Evolutionary conservation across 2,113 vertebrate species (phyloP).

Genomic region (Gasterosteus aculeatus): DNA sequence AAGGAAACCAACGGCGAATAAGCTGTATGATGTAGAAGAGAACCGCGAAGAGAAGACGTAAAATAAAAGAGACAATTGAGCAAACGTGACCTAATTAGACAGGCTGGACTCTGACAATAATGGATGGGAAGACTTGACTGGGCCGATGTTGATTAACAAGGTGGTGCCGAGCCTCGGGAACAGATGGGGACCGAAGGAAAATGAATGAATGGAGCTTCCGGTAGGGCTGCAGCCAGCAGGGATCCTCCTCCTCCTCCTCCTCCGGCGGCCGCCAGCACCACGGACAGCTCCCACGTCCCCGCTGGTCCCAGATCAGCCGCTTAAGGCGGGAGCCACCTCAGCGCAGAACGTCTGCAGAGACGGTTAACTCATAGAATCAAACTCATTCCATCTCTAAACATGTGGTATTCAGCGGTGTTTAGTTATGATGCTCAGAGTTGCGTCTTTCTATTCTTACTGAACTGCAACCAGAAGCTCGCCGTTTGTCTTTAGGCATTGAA

Average conservation of each 20-base stretch:
- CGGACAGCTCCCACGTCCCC: constrained; percentile 11
- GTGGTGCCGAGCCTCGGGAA: constrained; percentile 5
- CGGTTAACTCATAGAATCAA: too few relatives aligned
- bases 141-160: constrained; percentile 25
- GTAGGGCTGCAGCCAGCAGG: constrained; percentile 4
- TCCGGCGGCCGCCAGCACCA: too few relatives aligned
- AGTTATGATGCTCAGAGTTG: too few relatives aligned
- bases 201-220: constrained; percentile 10
- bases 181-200: constrained; percentile 29
- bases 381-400: not conserved
- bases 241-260: constrained; percentile 2
- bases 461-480: not conserved
- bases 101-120: not conserved
- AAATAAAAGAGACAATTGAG: too few relatives aligned
- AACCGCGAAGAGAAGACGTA: not conserved
- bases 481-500: not conserved
- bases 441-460: not conserved
- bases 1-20: not conserved
- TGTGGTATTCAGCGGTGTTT: not conserved
- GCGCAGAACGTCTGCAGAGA: not conserved
- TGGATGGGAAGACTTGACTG: not conserved
- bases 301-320: constrained; percentile 58
- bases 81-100: not conserved
- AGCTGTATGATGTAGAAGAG: not conserved
- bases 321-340: constrained; percentile 16